Evolutionary conservation across 1,140 invertebrate species (phyloP).

Genomic region (Liolophura sinensis): DNA sequence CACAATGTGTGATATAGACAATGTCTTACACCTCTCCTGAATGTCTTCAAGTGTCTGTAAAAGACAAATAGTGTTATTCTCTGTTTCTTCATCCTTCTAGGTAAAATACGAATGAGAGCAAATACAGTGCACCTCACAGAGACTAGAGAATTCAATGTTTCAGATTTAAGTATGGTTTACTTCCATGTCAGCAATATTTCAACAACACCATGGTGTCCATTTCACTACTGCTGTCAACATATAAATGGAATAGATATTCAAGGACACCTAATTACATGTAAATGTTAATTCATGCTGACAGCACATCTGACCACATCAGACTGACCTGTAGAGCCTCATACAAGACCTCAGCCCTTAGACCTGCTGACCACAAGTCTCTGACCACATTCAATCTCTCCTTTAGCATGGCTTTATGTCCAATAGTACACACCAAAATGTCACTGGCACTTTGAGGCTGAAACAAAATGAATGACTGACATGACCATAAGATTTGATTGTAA

Average conservation of each 20-base stretch:
- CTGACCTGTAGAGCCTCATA: conserved; percentile 60
- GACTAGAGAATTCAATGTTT: neutral
- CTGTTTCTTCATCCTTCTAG: neutral
- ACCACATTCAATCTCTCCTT: conserved; percentile 69
- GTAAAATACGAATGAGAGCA: neutral
- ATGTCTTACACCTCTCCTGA: conserved; percentile 68
- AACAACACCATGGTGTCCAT: neutral
- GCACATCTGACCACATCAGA: neutral
- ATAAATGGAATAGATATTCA: neutral
- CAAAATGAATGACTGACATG: conserved; percentile 17
- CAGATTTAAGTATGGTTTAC: neutral
- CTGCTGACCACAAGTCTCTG: conserved; percentile 65
- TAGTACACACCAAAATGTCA: conserved; percentile 72
- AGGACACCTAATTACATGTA: neutral
- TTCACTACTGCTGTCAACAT: neutral
- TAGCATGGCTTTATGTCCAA: conserved; percentile 62
- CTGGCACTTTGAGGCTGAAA: conserved; percentile 49
- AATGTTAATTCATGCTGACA: neutral
- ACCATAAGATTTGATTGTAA: neutral
- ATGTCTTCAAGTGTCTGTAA: conserved; percentile 68
- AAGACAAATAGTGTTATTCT: conserved; percentile 13
- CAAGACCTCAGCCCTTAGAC: conserved; percentile 62
- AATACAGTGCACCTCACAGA: neutral
- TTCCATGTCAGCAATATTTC: neutral
- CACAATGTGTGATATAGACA: conserved; percentile 69